Percentiles rank a stretch among this genome's conserved stretches.
Evolutionary conservation across 2,113 vertebrate genomes (phyloP).

Genomic region (Aramus guarauna): DNA sequence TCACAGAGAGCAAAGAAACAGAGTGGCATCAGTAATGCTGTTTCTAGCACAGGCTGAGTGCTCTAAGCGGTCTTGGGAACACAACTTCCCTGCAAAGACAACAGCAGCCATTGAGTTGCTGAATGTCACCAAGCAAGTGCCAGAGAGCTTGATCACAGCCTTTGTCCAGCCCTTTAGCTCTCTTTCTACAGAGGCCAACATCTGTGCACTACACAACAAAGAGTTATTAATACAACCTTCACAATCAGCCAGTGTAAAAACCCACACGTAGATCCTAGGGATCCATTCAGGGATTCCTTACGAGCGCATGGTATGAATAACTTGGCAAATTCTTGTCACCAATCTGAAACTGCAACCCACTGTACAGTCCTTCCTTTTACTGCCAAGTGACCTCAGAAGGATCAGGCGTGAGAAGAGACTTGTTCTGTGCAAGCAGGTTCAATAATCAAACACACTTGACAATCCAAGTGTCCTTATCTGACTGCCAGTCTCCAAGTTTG

Average conservation of each 20-base stretch:
- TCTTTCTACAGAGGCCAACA: neutral
- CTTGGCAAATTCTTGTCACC: neutral
- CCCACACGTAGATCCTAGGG: neutral
- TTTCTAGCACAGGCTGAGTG: neutral
- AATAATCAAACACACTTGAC: neutral
- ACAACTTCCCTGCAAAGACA: neutral
- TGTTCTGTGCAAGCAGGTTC: neutral
- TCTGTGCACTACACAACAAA: neutral
- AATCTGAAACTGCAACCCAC: neutral
- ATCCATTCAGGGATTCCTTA: neutral
- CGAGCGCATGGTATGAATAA: neutral
- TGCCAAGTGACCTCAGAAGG: neutral
- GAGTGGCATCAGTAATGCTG: neutral
- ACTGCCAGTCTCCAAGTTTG: neutral
- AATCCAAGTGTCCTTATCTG: neutral
- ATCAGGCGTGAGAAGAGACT: neutral
- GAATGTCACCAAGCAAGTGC: neutral
- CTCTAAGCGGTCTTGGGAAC: neutral
- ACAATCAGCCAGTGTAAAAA: neutral
- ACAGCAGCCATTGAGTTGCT: neutral
- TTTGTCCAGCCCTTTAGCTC: neutral
- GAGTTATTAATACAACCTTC: neutral
- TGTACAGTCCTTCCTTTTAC: neutral
- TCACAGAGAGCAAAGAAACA: neutral
- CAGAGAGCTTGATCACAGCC: neutral